Evolutionary conservation across 2,888 invertebrate species (phyloP).

Genomic region (Cistogaster globosa): DNA sequence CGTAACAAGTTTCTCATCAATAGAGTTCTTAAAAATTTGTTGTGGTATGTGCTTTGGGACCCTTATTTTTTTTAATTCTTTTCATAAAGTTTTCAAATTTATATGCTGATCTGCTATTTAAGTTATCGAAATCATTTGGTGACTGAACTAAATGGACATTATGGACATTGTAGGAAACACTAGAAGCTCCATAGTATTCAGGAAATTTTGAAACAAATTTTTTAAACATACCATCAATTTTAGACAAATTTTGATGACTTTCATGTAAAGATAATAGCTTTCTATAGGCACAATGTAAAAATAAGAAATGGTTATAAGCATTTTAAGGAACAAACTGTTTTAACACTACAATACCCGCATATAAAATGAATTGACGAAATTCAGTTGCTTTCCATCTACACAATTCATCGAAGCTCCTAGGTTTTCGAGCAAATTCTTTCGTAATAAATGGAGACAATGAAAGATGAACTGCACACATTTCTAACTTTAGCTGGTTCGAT

Average conservation of each 20-base stretch:
- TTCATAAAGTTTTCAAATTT: conserved; percentile 13
- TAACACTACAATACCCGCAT: neutral
- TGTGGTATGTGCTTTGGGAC: neutral
- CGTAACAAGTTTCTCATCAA: neutral
- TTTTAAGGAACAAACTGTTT: neutral
- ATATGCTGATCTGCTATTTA: neutral
- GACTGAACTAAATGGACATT: neutral
- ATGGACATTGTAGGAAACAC: conserved; percentile 3
- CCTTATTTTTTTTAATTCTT: neutral
- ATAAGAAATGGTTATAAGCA: conserved; percentile 4
- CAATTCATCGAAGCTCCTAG: no score
- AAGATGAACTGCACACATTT: no score
- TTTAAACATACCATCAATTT: no score
- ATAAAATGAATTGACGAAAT: neutral
- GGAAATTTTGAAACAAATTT: conserved; percentile 7
- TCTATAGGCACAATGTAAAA: conserved; percentile 1
- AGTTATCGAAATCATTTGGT: neutral
- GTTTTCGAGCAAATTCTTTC: no score
- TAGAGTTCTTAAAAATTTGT: neutral
- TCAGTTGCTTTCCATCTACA: neutral
- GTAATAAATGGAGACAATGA: no score
- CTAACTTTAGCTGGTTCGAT: no score
- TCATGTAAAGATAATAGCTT: neutral
- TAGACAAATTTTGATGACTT: neutral
- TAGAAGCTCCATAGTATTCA: neutral